Base-by-base conservation (phyloP, 2,113 vertebrate genomes). In the Chionis minor region DNA sequence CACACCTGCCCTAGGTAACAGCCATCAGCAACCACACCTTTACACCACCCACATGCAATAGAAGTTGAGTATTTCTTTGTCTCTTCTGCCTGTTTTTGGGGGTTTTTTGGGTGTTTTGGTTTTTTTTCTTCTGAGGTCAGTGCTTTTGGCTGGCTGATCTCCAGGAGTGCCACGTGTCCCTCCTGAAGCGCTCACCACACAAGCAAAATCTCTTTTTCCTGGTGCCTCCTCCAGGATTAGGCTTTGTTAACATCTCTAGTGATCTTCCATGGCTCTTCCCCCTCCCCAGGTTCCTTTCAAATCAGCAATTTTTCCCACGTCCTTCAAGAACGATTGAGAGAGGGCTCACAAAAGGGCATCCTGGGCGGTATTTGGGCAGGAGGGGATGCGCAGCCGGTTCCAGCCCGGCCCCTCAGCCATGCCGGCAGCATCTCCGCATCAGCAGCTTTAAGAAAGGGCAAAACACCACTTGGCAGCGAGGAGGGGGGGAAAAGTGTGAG, bases 401-500 rank as follows among this genome's bases (percentile, higher is more conserved):
- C 7, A 1, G 63, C 9, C 17, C 32, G 3, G 42, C 55, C 42
- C 24, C 17, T 56, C 27, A 26, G 27, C 9, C 20, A 4, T 1
- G 3, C 12, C 7, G 2, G 27, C 0, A 0, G 7, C 20, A 26
- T 8, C n/a, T 30, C 66, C 6, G 16, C 24, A 7, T 1, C 20
- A 74, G 33, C 12, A 17, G 47, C 4, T 4, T n/a, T 14, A 6
- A 35, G 6, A 70, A 72, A 23, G 21, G 19, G 8, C 16, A 86
- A 91, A 78, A 61, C 3, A 1, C 12, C 13, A 5, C 56, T 8
- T 1, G 1, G 15, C 49, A 70, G 58, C 0, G 0, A 55, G 35
- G 32, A 21, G 21, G 12, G 10, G 10, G 12, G 4, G 9, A 0
- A 4, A 88, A 58, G 6, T 0, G 5, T 4, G 33, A 61, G 13